phyloP scores from a whole-genome alignment of 2,113 vertebrate species.

The Leptosomus discolor region DNA sequence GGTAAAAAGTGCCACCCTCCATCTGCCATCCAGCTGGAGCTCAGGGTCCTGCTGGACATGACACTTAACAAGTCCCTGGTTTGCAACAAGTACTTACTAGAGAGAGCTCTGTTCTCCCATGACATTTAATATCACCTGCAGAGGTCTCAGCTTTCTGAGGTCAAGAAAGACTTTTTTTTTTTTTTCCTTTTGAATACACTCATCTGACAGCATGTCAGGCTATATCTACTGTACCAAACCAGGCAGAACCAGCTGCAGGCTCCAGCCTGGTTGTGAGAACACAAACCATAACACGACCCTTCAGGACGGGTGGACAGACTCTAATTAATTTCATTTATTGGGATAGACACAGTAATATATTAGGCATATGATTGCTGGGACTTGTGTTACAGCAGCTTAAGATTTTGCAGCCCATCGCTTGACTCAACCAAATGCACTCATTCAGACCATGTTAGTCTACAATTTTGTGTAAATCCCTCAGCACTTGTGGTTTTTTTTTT shows the following conservation, averaged over 20 bases:
- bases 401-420: neutral
- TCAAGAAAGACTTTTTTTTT: neutral
- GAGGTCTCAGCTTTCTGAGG: neutral
- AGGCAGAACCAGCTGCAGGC: neutral
- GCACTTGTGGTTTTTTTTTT: neutral
- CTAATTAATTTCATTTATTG: neutral
- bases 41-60: neutral
- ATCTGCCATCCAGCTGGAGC: neutral
- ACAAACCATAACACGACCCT: neutral
- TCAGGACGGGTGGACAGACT: neutral
- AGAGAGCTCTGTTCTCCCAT: neutral
- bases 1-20: neutral
- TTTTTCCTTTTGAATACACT: neutral
- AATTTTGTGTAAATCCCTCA: neutral
- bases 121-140: neutral
- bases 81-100: neutral
- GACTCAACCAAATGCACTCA: neutral
- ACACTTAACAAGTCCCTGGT: neutral
- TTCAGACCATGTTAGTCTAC: neutral
- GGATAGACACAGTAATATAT: neutral
- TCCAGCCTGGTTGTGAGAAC: fast-evolving
- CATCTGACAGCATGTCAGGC: neutral
- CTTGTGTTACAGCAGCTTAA: neutral
- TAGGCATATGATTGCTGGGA: neutral
- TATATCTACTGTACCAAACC: neutral